Conservation (phyloP, 2,797 vertebrate genomes). For the Agapornis canus region DNA sequence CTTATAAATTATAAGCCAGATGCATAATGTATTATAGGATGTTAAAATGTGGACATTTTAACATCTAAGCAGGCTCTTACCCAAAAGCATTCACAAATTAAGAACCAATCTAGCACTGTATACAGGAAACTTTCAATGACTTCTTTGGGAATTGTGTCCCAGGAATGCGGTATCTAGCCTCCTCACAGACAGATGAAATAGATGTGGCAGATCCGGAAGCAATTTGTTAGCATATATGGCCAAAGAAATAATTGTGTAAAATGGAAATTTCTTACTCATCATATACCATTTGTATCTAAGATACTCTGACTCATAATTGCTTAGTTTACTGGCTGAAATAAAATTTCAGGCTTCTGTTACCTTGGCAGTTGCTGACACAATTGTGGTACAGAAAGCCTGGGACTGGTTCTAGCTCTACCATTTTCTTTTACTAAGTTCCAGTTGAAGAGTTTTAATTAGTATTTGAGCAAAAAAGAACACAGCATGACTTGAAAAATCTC, state of each 20-base stretch:
- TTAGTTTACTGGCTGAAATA: conserved; percentile 58
- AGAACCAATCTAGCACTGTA: not conserved
- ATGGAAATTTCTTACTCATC: conserved; percentile 39
- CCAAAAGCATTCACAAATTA: not conserved
- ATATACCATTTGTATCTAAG: conserved; percentile 39
- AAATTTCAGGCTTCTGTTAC: conserved; percentile 56
- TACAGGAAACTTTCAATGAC: conserved; percentile 15
- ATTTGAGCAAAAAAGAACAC: not conserved
- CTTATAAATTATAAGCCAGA: not conserved
- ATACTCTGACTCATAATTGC: conserved; percentile 52
- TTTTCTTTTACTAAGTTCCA: conserved; percentile 24
- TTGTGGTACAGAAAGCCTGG: not conserved
- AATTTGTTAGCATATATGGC: not conserved
- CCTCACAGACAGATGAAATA: not conserved
- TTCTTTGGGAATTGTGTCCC: conserved; percentile 25
- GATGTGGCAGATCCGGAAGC: not conserved
- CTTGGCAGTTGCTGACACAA: conserved; percentile 32
- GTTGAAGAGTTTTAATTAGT: conserved; percentile 14
- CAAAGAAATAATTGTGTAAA: conserved; percentile 20
- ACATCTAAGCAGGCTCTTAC: not conserved
- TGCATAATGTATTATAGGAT: not conserved
- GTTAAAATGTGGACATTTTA: not conserved
- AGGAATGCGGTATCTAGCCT: not conserved
- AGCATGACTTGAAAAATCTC: not conserved
- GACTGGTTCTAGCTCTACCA: not conserved